Evolutionary conservation across 2,797 vertebrate genomes (phyloP).

Genomic region (Decapterus maruadsi): DNA sequence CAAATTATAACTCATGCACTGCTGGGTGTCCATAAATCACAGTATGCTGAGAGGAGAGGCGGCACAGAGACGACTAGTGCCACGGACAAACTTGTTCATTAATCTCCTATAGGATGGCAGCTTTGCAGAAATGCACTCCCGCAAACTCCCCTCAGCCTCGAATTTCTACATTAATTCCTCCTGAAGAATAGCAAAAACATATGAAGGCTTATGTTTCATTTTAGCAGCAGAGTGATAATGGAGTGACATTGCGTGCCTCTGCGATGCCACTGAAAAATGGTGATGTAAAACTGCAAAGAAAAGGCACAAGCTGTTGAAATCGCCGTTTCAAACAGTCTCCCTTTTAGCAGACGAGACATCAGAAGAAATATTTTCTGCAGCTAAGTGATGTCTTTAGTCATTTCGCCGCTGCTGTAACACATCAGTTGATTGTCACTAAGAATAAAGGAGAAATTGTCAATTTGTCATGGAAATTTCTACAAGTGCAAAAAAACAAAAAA

Average conservation of each 20-base stretch:
- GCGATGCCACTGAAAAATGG: conserved; percentile 17
- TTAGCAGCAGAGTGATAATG: conserved; percentile 53
- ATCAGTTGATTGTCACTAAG: neutral
- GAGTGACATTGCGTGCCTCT: conserved; percentile 28
- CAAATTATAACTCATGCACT: conserved; percentile 83
- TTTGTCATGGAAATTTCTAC: conserved; percentile 18
- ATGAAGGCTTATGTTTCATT: conserved; percentile 58
- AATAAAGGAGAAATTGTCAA: conserved; percentile 13
- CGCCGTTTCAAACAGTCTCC: conserved; percentile 20
- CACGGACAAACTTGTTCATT: conserved; percentile 82
- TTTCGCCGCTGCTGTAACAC: neutral
- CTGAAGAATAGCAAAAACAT: conserved; percentile 49
- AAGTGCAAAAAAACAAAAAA: neutral
- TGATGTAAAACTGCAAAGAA: conserved; percentile 12
- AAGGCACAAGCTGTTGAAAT: conserved; percentile 25
- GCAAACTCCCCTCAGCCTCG: conserved; percentile 54
- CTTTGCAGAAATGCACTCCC: conserved; percentile 72
- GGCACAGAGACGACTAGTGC: conserved; percentile 65
- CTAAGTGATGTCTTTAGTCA: conserved; percentile 15
- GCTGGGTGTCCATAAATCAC: conserved; percentile 87
- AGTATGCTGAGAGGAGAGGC: conserved; percentile 65
- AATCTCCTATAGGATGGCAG: conserved; percentile 79
- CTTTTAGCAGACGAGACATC: neutral
- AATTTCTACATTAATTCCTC: conserved; percentile 61
- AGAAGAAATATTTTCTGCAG: neutral